These are phyloP conservation scores for Euura saliciscinereae DNA, from an alignment of 1,140 invertebrate species.

Conservation along the genomic window DNA sequence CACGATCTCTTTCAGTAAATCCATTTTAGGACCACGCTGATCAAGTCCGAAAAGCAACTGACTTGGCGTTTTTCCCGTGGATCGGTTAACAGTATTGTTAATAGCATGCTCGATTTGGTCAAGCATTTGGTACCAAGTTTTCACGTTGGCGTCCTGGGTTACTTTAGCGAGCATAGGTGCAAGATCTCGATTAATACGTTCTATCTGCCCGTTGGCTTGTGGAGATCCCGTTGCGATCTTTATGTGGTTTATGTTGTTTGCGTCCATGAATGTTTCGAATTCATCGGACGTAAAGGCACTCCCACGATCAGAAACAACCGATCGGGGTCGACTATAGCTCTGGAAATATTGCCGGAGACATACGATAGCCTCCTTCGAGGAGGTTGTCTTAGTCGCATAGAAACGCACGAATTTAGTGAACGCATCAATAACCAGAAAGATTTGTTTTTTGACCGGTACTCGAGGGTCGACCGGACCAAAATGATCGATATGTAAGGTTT, in stretches of 20 bases:
- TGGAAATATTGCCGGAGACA: slow-evolving; percentile 27
- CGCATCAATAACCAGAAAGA: slow-evolving; percentile 34
- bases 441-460: slow-evolving; percentile 20
- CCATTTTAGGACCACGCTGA: slow-evolving; percentile 27
- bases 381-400: slow-evolving; percentile 25
- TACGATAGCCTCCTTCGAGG: slow-evolving; percentile 24
- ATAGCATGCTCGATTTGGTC: slow-evolving; percentile 30
- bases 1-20: slow-evolving; percentile 16
- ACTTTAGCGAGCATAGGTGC: slow-evolving; percentile 31
- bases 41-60: slow-evolving; percentile 33
- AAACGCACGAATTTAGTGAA: slow-evolving; percentile 37
- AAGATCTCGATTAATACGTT: slow-evolving; percentile 28
- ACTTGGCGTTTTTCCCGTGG: slow-evolving; percentile 28
- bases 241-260: slow-evolving; percentile 24
- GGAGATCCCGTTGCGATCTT: slow-evolving; percentile 32
- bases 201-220: slow-evolving; percentile 25
- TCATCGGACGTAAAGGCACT: slow-evolving; percentile 37
- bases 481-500: slow-evolving; percentile 40
- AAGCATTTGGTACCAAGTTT: slow-evolving; percentile 32
- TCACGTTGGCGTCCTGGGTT: slow-evolving; percentile 16
- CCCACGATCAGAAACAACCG: slow-evolving; percentile 38
- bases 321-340: slow-evolving; percentile 30
- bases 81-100: slow-evolving; percentile 33
- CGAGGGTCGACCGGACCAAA: slow-evolving; percentile 30
- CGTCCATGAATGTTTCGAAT: slow-evolving; percentile 25